A percentile compares a stretch with the other conserved stretches of the same genome.
Evolutionary conservation across 2,113 vertebrate species (phyloP).

Genomic region (Leucoraja erinaceus): DNA sequence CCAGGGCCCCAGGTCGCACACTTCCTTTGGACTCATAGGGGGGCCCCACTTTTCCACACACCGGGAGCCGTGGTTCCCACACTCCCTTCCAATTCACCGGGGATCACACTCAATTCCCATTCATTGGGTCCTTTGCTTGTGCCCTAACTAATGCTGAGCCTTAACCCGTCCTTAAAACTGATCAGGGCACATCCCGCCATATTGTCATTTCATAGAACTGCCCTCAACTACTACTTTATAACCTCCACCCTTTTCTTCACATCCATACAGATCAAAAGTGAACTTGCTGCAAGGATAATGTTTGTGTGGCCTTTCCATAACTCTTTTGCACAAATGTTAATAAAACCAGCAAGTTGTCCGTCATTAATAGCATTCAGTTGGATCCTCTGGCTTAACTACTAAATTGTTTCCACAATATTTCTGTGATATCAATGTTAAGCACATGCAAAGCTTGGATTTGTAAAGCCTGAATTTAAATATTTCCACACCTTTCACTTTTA

Average conservation of each 20-base stretch:
- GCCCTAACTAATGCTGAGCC: not conserved
- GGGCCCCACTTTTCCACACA: too few species aligned
- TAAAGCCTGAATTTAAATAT: not conserved
- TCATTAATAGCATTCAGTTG: not conserved
- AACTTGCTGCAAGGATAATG: not conserved
- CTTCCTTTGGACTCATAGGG: too few species aligned
- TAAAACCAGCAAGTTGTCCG: not conserved
- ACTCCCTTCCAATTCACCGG: too few species aligned
- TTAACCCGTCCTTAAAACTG: not conserved
- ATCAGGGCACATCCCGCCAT: not conserved
- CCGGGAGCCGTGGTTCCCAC: too few species aligned
- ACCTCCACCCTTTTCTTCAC: not conserved
- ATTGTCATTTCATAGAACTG: not conserved
- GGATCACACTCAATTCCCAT: too few species aligned
- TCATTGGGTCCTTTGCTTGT: too few species aligned
- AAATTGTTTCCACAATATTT: not conserved
- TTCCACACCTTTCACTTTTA: not conserved
- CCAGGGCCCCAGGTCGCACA: too few species aligned
- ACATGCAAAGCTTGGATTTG: not conserved
- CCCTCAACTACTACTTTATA: not conserved
- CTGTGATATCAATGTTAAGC: not conserved
- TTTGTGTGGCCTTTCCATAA: not conserved
- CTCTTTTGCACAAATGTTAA: not conserved
- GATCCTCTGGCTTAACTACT: not conserved
- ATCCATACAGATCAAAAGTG: not conserved